Evolutionary conservation across 2,113 vertebrate species (phyloP).

Genomic region (Cyphomyrus plagiostoma): DNA sequence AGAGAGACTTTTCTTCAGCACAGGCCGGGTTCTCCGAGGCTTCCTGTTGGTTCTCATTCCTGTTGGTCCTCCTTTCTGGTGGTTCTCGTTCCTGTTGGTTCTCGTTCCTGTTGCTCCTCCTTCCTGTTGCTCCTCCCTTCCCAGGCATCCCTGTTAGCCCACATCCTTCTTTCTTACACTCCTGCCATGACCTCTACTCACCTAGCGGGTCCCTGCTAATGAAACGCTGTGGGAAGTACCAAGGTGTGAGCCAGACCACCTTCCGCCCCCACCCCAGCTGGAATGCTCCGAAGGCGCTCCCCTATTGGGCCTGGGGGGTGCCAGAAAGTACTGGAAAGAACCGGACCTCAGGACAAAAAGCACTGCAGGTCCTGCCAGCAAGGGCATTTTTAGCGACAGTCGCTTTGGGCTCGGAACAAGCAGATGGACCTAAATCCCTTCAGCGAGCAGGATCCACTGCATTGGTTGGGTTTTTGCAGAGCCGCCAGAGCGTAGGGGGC

Average conservation of each 20-base stretch:
- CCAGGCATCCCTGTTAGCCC: neutral
- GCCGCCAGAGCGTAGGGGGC: neutral
- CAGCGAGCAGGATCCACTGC: neutral
- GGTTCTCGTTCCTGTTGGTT: neutral
- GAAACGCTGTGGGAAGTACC: neutral
- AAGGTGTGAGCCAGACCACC: neutral
- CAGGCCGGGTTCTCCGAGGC: neutral
- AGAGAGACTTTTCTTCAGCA: neutral
- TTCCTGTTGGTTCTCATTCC: neutral
- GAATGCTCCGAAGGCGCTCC: neutral
- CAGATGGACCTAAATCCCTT: neutral
- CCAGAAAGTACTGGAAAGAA: neutral
- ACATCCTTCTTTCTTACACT: neutral
- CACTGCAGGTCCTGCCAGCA: neutral
- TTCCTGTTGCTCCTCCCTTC: neutral
- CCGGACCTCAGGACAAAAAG: neutral
- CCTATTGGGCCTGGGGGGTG: neutral
- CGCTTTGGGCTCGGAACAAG: neutral
- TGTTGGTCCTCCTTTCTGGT: neutral
- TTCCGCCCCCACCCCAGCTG: neutral
- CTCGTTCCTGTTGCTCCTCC: neutral
- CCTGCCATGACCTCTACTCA: conserved; percentile 2
- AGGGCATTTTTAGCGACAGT: neutral
- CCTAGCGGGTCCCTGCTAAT: neutral
- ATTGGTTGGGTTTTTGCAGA: neutral